Evolutionary conservation across 1,140 invertebrate species (phyloP), one percentile per base, ranked within the genome.

Genomic region (Hyles euphorbiae): DNA sequence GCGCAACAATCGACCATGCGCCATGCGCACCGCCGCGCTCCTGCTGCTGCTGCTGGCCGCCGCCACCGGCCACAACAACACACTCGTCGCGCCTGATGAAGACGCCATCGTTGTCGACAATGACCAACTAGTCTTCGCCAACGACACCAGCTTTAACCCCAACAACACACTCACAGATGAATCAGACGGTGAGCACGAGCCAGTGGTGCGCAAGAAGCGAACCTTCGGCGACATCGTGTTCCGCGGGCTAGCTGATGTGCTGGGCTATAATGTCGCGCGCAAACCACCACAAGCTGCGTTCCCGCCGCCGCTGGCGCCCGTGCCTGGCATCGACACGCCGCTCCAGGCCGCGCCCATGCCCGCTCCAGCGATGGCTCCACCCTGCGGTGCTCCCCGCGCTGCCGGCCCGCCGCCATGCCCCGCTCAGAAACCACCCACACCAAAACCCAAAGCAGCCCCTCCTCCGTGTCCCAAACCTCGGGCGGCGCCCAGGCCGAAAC

Each of bases 161-260:
- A 70, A 70, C 55, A 62, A 60, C 44, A 70, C 65, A 11, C 48
- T 66, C 7, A 51, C 50, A 34, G 12, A 63, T 32, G 64, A 71
- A 34, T 44, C 54, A 0, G 73, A 78, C 33, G 81, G 67, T 5
- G 74, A 78, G 3, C 74, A 81, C 56, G 82, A 78, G 40, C 74
- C 81, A 0, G 61, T 88, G n/a, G 84, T 89, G 12, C 65, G 87
- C 7, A 83, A 86, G 73, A 90, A 90, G 56, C 68, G 89, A 22
- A 89, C 87, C 1, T 90, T 89, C 60, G 87, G 89, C 32, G 89
- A 90, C 36, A 79, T 90, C 50, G 82, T 90, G 57, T 90, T 90
- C 60, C 74, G 84, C 56, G 89, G 87, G 12, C 55, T 90, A 10
- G 89, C 89, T 4, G 87, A 89, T 56, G 86, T 86, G 11, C 72